Evolutionary conservation across 2,113 vertebrate genomes (phyloP), one percentile per base, ranked within the genome.

Genomic region (Bubalus kerabau): DNA sequence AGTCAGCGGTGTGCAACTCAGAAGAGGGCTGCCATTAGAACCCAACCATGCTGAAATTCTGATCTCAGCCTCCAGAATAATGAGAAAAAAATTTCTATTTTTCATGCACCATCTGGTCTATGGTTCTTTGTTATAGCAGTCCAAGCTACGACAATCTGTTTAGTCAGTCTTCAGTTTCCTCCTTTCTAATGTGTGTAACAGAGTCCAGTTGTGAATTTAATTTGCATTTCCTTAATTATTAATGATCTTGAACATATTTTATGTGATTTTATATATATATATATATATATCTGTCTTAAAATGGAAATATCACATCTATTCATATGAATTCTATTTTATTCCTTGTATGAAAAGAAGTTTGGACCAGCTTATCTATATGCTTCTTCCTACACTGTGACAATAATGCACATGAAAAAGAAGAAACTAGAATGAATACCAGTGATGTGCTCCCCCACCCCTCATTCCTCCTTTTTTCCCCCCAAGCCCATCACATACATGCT

Each of bases 321-420:
- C 40, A 93, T 2, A 36, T 8, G 76, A 83, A 81, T 64, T 94
- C 59, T 90, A 74, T n/a, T 95, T 84, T 92, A 62, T 95, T 96
- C 36, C 11, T 74, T 32, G 5, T 16, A 46, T 46, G 19, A 94
- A 87, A 96, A 92, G 16, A 76, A 62, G 14, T 36, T 74, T 46
- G 9, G 93, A 26, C 23, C 46, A 71, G 60, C 62, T 40, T 64
- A 40, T 50, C 8, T 90, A 19, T 36, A 56, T n/a, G 8, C 52
- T 89, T 89, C n/a, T 91, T 82, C 54, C 60, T 87, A 81, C 7
- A 23, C 15, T 60, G 14, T 85, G 40, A 28, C 40, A 95, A 40
- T 71, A 85, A 93, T 4, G 19, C n/a, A 28, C 15, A 64, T 32
- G 24, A 48, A 93, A 94, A 88, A 52, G 0, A 86, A 90, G 14